phyloP scores from a whole-genome alignment of 2,888 invertebrate species.

The Andrena trimmerana region DNA sequence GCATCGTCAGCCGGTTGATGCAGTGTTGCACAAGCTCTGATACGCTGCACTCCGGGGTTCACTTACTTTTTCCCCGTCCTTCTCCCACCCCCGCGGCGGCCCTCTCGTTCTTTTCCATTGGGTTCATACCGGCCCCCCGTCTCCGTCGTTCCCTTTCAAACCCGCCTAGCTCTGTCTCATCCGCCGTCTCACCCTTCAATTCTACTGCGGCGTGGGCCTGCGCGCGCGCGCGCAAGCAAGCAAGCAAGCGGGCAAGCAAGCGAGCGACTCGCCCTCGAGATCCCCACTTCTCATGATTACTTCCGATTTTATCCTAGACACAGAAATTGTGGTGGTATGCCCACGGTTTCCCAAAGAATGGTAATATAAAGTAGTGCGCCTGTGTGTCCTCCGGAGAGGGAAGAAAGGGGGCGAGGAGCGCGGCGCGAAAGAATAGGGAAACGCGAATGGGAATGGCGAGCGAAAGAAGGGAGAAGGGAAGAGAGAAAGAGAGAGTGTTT shows the following conservation, averaged over 20 bases:
- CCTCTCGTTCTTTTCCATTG: constrained; percentile 42
- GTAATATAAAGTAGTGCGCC: constrained; percentile 66
- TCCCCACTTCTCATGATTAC: constrained; percentile 82
- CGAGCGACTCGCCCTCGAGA: constrained; percentile 38
- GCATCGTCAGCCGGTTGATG: constrained; percentile 82
- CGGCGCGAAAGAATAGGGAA: constrained; percentile 9
- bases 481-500: background rate
- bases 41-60: constrained; percentile 68
- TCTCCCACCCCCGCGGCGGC: background rate
- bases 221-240: background rate
- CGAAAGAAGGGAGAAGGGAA: background rate
- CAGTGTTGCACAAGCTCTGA: constrained; percentile 75
- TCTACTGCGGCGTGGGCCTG: background rate
- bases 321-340: constrained; percentile 65
- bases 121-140: constrained; percentile 21
- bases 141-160: constrained; percentile 49
- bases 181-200: constrained; percentile 33
- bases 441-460: background rate
- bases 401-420: constrained; percentile 17
- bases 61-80: constrained; percentile 56
- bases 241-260: background rate
- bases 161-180: constrained; percentile 15
- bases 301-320: constrained; percentile 78
- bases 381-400: constrained; percentile 45
- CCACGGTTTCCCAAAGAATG: constrained; percentile 67